Conservation (phyloP, 2,797 vertebrate species). For the Lepus townsendii region DNA sequence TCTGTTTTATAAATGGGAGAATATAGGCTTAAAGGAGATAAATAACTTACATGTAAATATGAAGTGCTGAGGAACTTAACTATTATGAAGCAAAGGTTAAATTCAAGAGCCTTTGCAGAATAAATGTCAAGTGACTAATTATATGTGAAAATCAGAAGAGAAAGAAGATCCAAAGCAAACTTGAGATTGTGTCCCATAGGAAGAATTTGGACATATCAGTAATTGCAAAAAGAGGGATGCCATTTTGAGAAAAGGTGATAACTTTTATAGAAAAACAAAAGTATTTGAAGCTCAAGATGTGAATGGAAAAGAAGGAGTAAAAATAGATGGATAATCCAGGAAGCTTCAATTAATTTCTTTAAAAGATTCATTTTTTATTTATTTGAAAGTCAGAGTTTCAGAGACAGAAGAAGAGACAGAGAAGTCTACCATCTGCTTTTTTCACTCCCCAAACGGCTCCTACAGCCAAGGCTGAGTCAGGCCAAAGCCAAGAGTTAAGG, state of each 20-base stretch:
- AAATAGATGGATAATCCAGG: neutral
- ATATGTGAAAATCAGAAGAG: neutral
- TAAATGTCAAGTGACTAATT: neutral
- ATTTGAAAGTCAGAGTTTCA: too few species aligned
- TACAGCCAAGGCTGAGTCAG: too few species aligned
- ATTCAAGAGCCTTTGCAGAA: neutral
- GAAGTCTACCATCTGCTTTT: too few species aligned
- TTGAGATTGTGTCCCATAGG: neutral
- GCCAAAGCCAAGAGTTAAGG: too few species aligned
- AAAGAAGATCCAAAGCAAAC: neutral
- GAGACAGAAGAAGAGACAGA: too few species aligned
- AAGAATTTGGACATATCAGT: neutral
- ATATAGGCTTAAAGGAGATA: neutral
- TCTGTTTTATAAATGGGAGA: neutral
- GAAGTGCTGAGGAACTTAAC: neutral
- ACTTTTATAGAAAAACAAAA: conserved; percentile 20
- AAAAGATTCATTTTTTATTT: too few species aligned
- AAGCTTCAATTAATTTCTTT: neutral
- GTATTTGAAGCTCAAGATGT: neutral
- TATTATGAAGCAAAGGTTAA: neutral
- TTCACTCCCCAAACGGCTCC: too few species aligned
- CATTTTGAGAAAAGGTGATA: neutral
- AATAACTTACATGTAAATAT: neutral
- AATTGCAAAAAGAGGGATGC: neutral
- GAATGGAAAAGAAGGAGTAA: neutral